Evolutionary conservation across 2,113 vertebrate species (phyloP), one percentile per base, ranked within the genome.

Genomic region (Gasterosteus aculeatus): DNA sequence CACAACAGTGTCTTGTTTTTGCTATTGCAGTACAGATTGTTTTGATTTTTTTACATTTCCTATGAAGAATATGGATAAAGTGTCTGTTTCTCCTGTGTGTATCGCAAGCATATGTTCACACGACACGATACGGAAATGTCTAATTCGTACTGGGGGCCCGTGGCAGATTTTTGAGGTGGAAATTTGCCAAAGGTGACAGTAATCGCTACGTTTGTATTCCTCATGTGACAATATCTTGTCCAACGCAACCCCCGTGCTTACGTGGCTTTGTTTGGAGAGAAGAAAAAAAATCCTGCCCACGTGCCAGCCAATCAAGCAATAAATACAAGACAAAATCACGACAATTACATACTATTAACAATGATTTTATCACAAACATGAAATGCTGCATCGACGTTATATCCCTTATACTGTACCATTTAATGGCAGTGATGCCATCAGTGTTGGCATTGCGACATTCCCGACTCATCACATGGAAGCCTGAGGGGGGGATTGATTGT

Each of bases 291-390:
- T 87, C 82, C 88, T 83, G 85, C 85, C 88, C 91, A 89, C 22
- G 94, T 94, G 93, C 94, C 93, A 94, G 93, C 85, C 77, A 85
- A 89, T 79, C 82, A 84, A 95, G 95, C 95, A 95, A 95, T 95
- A 95, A 95, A 87, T 63, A 80, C 78, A 86, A 82, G 35, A 77
- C 68, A 64, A 87, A 91, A 63, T 18, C 42, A 78, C 72, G 65
- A 80, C 61, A 85, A 81, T 29, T 67, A 87, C 73, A 74, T 44
- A 72, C 49, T 81, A 86, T 80, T 66, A 72, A 63, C 54, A 54
- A 69, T 51, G 75, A 74, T 87, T 80, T 87, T 79, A 77, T 74
- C 65, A 59, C 77, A 84, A 71, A 77, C 67, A 82, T 72, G 31
- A 90, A 88, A 92, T 92, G 92, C 92, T 94, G 92, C 93, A 93